Base-by-base conservation (phyloP, 92 coral and sea anemone genomes). In the Paragorgia papillata region DNA sequence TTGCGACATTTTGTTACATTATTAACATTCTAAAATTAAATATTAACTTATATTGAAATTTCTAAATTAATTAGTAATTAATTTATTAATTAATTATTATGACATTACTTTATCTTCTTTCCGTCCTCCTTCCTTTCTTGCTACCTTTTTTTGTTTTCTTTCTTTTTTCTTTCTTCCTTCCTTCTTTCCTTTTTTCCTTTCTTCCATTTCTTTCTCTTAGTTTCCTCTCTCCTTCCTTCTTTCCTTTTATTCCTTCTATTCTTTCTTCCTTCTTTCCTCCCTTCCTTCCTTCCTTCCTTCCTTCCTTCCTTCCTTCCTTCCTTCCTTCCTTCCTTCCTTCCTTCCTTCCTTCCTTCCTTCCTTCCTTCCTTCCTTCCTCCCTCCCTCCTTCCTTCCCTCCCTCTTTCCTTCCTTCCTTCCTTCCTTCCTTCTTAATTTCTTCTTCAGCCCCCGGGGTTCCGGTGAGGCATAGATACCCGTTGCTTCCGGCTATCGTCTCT, bases 271-370 rank as follows among this genome's bases (percentile, higher is more conserved):
- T 46, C 53, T 15, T 15, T 46, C 53, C n/a, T n/a, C 15, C 53
- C 17, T 15, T 46, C 53, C 53, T n/a, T 46, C n/a, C 53, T 15
- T 46, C 53, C 53, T 15, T 7, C 53, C 53, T 46, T 46, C 53
- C 53, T 46, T 46, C 53, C 12, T 46, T 46, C 53, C 53, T 46
- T 46, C 53, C 33, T 61, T 27, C 67, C 67, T 1, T 3, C 67
- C 67, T 27, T 61, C 67, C 33, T 0, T 61, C 67, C 67, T 31
- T 19, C 19, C 67, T 62, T 62, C 35, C 43, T 31, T 19, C 19
- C 67, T 31, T 62, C 35, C 20, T 62, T 19, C 19, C 67, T 62
- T 62, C 35, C 43, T 62, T 19, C 19, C 67, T 31, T 62, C 20
- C 43, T 62, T 19, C 19, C 67, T 61, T 14, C 37, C 67, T 15